Evolutionary conservation across 30 jellyfish, hydroid and myxozoan genomes (phyloP), one percentile per base, ranked within the genome.

Genomic region (Hydra vulgaris): DNA sequence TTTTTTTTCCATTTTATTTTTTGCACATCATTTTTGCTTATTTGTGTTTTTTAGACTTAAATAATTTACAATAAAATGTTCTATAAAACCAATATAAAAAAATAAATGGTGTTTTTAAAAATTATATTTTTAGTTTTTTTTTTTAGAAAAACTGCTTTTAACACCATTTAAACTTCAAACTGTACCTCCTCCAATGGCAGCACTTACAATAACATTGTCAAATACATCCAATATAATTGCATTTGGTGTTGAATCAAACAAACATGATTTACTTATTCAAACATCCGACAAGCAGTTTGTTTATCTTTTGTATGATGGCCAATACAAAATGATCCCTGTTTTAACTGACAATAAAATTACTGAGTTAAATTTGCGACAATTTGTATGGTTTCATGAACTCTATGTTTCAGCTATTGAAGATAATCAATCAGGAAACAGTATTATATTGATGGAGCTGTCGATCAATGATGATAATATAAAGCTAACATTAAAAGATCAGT

Each of bases 181-280:
- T 74, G 87, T 88, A 18, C 99, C 99, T 17, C 99, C 99, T 0
- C 99, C 99, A 27, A 87, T 94, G 96, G 81, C 96, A 21, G 74
- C 87, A 17, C 76, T 26, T 52, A 78, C 80, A 26, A 69, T 78
- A 21, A 27, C 72, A 0, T 66, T 94, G 18, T 74, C 81, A 20
- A 54, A 95, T 15, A 81, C 96, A 8, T 79, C 85, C 26, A 84
- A 83, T 27, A 95, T 81, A 22, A 89, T 94, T 27, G 92, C 88
- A 20, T 85, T 94, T 81, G 95, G 96, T 54, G 74, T 53, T 18
- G 54, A 23, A 15, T 1, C 26, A 26, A 52, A 24, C 16, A n/a
- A 66, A 15, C 81, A 83, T 7, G 88, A 83, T 53, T 19, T 83
- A 0, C 26, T 74, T 25, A 27, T 67, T n/a, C 80, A 23, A 54